These are phyloP conservation scores for Lepidotrigona ventralis DNA, from an alignment of 1,140 invertebrate species.

Conservation along the genomic window DNA sequence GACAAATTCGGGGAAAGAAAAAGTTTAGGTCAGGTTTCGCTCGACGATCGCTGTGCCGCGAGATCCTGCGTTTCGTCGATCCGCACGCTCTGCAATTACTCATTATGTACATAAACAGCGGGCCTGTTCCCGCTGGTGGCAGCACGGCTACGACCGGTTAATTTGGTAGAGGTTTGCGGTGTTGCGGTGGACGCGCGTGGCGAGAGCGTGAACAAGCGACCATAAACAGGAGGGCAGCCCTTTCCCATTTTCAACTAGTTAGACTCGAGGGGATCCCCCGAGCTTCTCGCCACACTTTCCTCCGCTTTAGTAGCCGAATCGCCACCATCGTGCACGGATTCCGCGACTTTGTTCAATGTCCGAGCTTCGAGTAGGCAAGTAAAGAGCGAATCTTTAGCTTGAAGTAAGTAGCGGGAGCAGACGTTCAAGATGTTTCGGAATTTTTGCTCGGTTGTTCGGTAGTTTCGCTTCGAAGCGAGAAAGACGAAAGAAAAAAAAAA, in stretches of 20 bases:
- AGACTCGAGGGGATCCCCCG: background rate
- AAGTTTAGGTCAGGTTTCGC: too few species aligned
- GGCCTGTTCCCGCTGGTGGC: slow-evolving; percentile 37
- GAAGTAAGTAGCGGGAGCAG: too few species aligned
- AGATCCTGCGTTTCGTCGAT: slow-evolving; percentile 13
- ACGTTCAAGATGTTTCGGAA: too few species aligned
- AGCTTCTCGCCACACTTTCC: background rate
- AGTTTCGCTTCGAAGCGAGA: background rate
- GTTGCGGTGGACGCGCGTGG: slow-evolving; percentile 4
- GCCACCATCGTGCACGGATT: slow-evolving; percentile 4
- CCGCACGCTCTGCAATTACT: slow-evolving; percentile 49
- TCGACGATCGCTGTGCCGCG: background rate
- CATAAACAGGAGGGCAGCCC: background rate
- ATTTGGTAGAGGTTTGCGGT: slow-evolving; percentile 45
- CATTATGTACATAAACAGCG: slow-evolving; percentile 56
- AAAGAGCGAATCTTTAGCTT: background rate
- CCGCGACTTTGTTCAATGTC: background rate
- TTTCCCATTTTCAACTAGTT: background rate
- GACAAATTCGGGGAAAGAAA: too few species aligned
- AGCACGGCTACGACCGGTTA: slow-evolving; percentile 53
- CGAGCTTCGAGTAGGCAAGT: background rate
- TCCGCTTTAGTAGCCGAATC: slow-evolving; percentile 3
- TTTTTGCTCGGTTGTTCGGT: background rate
- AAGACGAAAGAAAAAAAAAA: background rate
- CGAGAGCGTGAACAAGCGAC: background rate